Evolutionary conservation across 1,140 invertebrate genomes (phyloP).

Genomic region (Subanguina moxae): DNA sequence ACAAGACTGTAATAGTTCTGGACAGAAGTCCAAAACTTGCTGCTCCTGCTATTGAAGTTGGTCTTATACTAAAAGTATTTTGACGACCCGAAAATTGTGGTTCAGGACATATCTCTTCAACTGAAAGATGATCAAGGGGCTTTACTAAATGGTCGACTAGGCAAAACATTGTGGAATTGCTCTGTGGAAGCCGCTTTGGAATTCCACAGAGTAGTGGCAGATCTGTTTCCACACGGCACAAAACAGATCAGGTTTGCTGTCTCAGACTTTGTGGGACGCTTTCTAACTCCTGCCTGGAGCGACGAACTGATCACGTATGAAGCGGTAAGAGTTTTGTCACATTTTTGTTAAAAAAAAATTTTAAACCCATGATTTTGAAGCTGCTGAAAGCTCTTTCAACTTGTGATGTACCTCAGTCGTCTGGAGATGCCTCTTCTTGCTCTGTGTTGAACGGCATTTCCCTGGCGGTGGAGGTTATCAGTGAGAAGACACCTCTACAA

Average conservation of each 20-base stretch:
- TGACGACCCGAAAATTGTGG: too few relatives aligned
- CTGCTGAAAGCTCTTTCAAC: constrained; percentile 17
- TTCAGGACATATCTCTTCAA: constrained; percentile 20
- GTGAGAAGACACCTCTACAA: constrained; percentile 20
- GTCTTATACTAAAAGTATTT: neutral
- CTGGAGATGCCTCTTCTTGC: constrained; percentile 35
- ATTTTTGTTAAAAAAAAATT: neutral
- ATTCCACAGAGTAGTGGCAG: constrained; percentile 43
- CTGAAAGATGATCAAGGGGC: constrained; percentile 30
- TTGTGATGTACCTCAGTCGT: constrained; percentile 24
- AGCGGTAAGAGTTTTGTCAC: constrained; percentile 22
- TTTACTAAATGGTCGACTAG: neutral
- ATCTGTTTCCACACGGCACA: constrained; percentile 38
- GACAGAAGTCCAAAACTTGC: constrained; percentile 35
- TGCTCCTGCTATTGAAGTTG: constrained; percentile 9
- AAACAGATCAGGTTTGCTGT: constrained; percentile 41
- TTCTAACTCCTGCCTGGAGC: constrained; percentile 32
- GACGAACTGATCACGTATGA: constrained; percentile 30
- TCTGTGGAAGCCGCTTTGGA: constrained; percentile 28
- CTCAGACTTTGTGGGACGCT: constrained; percentile 41
- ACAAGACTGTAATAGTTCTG: constrained; percentile 30
- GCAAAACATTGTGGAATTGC: constrained; percentile 34
- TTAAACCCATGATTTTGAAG: constrained; percentile 15
- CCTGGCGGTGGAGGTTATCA: constrained; percentile 32
- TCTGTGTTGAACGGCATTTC: constrained; percentile 41